These are phyloP conservation scores for Myotis davidii DNA, from an alignment of 2,113 vertebrate species.

Conservation along the genomic window DNA sequence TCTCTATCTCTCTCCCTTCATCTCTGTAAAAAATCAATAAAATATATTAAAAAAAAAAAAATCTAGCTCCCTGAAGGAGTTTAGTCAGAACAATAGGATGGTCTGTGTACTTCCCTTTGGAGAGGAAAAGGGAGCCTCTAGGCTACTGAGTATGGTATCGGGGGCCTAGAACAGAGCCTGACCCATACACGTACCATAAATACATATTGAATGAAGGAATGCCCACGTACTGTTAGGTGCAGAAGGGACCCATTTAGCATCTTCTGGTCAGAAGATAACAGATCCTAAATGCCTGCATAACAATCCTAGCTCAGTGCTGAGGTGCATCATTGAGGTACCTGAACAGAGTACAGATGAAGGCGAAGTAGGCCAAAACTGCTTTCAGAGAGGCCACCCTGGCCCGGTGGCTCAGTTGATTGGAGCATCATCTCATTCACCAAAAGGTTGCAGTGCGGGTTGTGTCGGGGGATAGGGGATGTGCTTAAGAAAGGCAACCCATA, in stretches of 20 bases:
- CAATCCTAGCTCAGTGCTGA: not conserved
- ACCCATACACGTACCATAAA: too few relatives aligned
- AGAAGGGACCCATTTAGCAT: not conserved
- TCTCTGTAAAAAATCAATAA: too few relatives aligned
- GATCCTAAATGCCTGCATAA: not conserved
- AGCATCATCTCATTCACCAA: too few relatives aligned
- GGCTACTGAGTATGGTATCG: not conserved
- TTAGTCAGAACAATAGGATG: not conserved
- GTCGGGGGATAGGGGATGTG: too few relatives aligned
- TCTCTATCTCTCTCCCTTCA: too few relatives aligned
- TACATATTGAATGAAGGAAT: too few relatives aligned
- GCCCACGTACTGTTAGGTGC: not conserved
- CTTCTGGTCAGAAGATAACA: not conserved
- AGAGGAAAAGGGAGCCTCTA: not conserved
- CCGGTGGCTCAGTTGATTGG: too few relatives aligned
- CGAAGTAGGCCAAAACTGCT: not conserved
- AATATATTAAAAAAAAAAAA: too few relatives aligned
- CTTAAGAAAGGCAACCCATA: too few relatives aligned
- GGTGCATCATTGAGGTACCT: not conserved
- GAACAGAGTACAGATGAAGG: not conserved
- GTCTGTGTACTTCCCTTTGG: not conserved
- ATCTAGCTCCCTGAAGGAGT: not conserved
- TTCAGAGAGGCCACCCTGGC: not conserved
- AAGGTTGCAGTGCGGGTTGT: too few relatives aligned
- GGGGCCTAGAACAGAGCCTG: not conserved